Percentiles rank a stretch among this genome's conserved stretches.
Evolutionary conservation across 1,140 invertebrate species (phyloP).

Genomic region (Drosophila sturtevanti): DNA sequence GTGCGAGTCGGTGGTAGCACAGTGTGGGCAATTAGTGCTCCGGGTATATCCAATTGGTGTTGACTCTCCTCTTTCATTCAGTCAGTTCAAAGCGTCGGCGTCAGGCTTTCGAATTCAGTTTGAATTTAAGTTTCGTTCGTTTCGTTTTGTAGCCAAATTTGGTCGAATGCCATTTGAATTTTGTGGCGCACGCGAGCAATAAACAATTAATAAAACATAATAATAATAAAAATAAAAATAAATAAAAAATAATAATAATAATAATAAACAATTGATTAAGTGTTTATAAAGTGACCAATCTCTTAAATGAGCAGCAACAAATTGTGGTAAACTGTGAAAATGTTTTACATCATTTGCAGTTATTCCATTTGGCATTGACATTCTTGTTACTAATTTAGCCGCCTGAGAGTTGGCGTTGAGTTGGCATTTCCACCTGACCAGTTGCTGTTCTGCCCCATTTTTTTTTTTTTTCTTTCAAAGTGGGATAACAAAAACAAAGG

Average conservation of each 20-base stretch:
- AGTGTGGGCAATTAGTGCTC: constrained; percentile 29
- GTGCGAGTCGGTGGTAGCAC: constrained; percentile 49
- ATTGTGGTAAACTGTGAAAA: constrained; percentile 36
- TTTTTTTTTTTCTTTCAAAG: too few species aligned
- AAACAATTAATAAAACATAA: constrained; percentile 23
- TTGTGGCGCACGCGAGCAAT: constrained; percentile 34
- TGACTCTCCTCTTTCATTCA: not conserved
- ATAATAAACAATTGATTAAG: constrained; percentile 56
- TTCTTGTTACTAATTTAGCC: constrained; percentile 63
- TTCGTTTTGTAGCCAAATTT: not conserved
- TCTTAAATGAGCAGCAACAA: not conserved
- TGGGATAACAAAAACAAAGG: not conserved
- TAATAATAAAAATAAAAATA: constrained; percentile 1
- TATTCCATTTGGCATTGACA: constrained; percentile 50
- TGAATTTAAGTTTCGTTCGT: not conserved
- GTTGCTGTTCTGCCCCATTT: not conserved
- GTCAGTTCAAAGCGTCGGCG: not conserved
- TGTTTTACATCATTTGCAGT: constrained; percentile 25
- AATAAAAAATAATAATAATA: too few species aligned
- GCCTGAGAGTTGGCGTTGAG: constrained; percentile 28
- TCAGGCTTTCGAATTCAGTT: not conserved
- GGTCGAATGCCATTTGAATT: constrained; percentile 23
- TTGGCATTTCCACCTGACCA: constrained; percentile 21
- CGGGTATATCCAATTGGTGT: not conserved
- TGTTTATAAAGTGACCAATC: constrained; percentile 34